Conservation (phyloP, 1,140 invertebrate genomes). For the Drosophila paulistorum region DNA sequence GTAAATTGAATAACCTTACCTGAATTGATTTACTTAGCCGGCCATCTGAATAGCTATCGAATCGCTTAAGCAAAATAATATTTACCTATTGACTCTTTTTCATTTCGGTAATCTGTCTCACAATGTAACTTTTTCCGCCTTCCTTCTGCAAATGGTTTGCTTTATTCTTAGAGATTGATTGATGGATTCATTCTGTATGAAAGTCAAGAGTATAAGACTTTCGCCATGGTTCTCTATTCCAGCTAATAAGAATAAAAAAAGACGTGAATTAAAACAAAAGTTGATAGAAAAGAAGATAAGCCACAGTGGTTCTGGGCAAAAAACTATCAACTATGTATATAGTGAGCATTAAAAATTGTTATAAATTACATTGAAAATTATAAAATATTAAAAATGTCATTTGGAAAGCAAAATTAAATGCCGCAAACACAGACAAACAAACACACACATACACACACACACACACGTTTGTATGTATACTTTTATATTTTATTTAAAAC, state of each 20-base stretch:
- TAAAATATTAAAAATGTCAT: constrained; percentile 65
- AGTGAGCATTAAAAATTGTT: constrained; percentile 38
- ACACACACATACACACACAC: not conserved
- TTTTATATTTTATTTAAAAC: constrained; percentile 65
- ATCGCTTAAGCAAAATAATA: too few species aligned
- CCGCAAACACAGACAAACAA: not conserved
- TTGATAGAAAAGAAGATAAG: constrained; percentile 40
- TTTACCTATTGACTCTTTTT: too few species aligned
- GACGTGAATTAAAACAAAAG: constrained; percentile 26
- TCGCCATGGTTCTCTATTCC: not conserved
- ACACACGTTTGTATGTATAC: constrained; percentile 10
- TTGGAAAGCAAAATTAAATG: constrained; percentile 44
- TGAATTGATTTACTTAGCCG: too few species aligned
- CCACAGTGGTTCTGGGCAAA: constrained; percentile 17
- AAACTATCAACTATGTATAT: constrained; percentile 36
- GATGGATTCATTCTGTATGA: too few species aligned
- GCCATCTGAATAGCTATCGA: too few species aligned
- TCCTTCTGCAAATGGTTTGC: too few species aligned
- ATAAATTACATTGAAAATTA: constrained; percentile 57
- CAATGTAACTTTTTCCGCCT: too few species aligned
- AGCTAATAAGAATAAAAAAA: not conserved
- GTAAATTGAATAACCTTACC: too few species aligned
- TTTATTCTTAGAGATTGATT: too few species aligned
- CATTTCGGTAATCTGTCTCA: too few species aligned
- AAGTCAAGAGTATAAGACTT: not conserved